Evolutionary conservation across 2,888 invertebrate genomes (phyloP), one percentile per base, ranked within the genome.

Genomic region (Ennomos fuscantarius): DNA sequence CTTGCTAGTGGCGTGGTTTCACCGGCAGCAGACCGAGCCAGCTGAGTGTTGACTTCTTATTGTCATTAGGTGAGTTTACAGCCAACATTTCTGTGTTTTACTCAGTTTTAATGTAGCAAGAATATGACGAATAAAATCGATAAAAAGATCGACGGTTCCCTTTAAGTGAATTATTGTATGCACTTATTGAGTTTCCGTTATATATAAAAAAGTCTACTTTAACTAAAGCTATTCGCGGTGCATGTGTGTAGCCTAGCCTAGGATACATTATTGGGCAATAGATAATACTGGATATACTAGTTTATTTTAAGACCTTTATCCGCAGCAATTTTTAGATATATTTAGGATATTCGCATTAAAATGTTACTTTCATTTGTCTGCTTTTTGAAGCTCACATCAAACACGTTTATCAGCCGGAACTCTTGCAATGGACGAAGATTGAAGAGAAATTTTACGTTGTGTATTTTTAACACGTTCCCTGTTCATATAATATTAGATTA

Each of bases 1-100:
- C 55, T 62, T 56, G 54, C 45, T 66, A 66, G 66, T 69, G 69
- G 65, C 68, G 73, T 71, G 68, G 67, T 70, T 66, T 67, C 65
- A 61, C 60, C 65, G 71, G 66, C 67, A 48, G 53, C 58, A 41
- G n/a, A 52, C 42, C 53, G 50, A 52, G 56, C 33, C 57, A 45
- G 47, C 55, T 36, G 47, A 44, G 52, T 40, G 58, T 35, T 44
- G 44, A 37, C 49, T 41, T 35, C 36, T 11, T 43, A 55, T 54
- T 59, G 55, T 45, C 41, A 55, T 55, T 67, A 76, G 78, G 80
- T 81, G 54, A 73, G 78, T 60, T 54, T 68, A 34, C 9, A 32
- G 1, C 9, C 31, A 15, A 48, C 51, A 36, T 53, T 60, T 45
- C 10, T 15, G 11, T 41, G n/a, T 36, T 42, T 41, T 56, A 46